These are phyloP conservation scores for Mesorhabditis belari DNA, from an alignment of 2,888 invertebrate species.

Conservation along the genomic window DNA sequence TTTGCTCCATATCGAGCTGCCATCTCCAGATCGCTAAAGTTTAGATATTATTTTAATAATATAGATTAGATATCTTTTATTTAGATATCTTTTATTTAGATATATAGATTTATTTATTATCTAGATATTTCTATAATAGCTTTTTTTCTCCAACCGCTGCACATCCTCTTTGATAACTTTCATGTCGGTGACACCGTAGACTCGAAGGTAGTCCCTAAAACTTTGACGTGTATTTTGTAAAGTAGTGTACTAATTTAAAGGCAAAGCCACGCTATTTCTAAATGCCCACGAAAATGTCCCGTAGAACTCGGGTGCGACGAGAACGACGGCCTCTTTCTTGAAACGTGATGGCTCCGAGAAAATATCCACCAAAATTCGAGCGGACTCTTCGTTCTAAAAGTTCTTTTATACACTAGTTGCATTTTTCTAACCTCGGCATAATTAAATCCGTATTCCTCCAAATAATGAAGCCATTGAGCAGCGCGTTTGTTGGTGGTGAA, in stretches of 20 bases:
- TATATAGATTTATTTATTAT: slow-evolving; percentile 14
- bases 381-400: slow-evolving; percentile 8
- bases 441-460: neutral
- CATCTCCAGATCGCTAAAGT: neutral
- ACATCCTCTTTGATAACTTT: slow-evolving; percentile 20
- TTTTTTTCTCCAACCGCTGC: slow-evolving; percentile 21
- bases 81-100: slow-evolving; percentile 10
- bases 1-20: slow-evolving; percentile 3
- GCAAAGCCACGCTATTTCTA: neutral
- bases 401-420: neutral
- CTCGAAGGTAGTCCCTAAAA: neutral
- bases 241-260: neutral
- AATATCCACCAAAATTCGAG: slow-evolving; percentile 36
- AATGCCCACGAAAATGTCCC: slow-evolving; percentile 11
- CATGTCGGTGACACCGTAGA: slow-evolving; percentile 13
- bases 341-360: slow-evolving; percentile 38
- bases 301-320: slow-evolving; percentile 37
- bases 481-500: neutral
- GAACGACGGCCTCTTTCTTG: slow-evolving; percentile 25
- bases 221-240: no score
- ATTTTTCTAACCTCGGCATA: neutral
- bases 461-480: neutral
- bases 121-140: neutral
- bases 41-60: neutral
- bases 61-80: no score